phyloP scores from a whole-genome alignment of 2,113 vertebrate species.

The Anolis sagrei region DNA sequence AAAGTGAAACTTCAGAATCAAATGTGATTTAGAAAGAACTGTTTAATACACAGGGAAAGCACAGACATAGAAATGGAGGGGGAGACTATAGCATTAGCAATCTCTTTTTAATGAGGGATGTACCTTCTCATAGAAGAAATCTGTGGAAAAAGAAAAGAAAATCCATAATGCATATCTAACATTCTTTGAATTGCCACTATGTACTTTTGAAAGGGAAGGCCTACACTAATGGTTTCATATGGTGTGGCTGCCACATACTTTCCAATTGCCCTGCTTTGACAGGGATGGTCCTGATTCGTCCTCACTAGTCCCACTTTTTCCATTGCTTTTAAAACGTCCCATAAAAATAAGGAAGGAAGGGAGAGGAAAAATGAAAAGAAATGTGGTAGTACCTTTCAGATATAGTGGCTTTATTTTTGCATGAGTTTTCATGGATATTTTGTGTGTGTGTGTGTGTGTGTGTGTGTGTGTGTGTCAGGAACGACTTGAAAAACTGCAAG shows the following conservation, averaged over 20 bases:
- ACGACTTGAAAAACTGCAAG: too few relatives aligned
- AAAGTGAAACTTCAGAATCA: conserved; percentile 58
- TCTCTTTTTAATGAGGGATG: conserved; percentile 2
- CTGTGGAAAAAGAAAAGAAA: conserved; percentile 29
- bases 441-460: too few relatives aligned
- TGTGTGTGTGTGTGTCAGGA: too few relatives aligned
- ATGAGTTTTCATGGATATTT: too few relatives aligned
- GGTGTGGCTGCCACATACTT: background rate
- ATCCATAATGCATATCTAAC: conserved; percentile 27
- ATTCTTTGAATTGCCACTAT: conserved; percentile 16
- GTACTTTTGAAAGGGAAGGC: conserved; percentile 13
- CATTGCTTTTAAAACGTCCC: too few relatives aligned
- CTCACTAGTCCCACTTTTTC: too few relatives aligned
- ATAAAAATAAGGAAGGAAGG: too few relatives aligned
- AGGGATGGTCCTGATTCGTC: too few relatives aligned
- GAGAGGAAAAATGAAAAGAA: too few relatives aligned
- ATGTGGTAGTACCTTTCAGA: too few relatives aligned
- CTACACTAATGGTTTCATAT: conserved; percentile 14
- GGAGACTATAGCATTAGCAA: background rate
- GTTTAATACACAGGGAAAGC: conserved; percentile 52
- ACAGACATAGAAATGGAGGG: conserved; percentile 23
- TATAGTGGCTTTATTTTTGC: too few relatives aligned
- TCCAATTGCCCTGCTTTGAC: too few relatives aligned
- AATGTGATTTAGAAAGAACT: conserved; percentile 60
- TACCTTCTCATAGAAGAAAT: conserved; percentile 28